phyloP scores from a whole-genome alignment of 2,113 vertebrate genomes.

The Oncorhynchus gorbuscha region DNA sequence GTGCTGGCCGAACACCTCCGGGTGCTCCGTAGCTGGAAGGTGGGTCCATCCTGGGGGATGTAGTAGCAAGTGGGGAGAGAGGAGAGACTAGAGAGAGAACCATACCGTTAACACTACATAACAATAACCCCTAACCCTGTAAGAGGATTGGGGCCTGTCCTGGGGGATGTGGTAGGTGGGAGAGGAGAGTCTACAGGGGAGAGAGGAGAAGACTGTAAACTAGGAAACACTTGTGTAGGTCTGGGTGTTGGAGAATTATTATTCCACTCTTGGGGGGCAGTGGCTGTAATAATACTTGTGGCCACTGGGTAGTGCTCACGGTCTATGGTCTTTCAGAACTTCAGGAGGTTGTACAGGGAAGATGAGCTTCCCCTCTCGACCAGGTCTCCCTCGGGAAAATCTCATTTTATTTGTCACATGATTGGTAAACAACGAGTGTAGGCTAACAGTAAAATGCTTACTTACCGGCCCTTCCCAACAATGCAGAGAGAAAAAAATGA shows the following conservation, averaged over 20 bases:
- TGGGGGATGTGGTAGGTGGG: constrained; percentile 79
- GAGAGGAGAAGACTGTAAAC: too few relatives aligned
- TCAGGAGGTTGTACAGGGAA: constrained; percentile 60
- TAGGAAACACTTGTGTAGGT: too few relatives aligned
- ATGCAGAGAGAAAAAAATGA: too few relatives aligned
- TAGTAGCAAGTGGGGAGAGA: constrained; percentile 41
- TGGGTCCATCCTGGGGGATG: constrained; percentile 77
- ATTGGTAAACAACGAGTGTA: too few relatives aligned
- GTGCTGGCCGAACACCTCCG: constrained; percentile 86
- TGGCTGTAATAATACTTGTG: not conserved
- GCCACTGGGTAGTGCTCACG: constrained; percentile 38
- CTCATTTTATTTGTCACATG: too few relatives aligned
- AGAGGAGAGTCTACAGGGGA: constrained; percentile 73
- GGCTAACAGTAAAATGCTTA: too few relatives aligned
- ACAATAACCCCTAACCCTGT: constrained; percentile 54
- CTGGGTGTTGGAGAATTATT: too few relatives aligned
- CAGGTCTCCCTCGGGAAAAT: too few relatives aligned
- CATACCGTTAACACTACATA: too few relatives aligned
- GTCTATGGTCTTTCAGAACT: constrained; percentile 1
- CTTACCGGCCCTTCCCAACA: too few relatives aligned
- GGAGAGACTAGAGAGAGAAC: constrained; percentile 72
- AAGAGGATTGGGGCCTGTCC: constrained; percentile 75
- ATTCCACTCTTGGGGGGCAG: not conserved
- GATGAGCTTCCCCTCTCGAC: constrained; percentile 68
- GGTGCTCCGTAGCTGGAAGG: constrained; percentile 78